Percentiles rank a stretch among this genome's conserved stretches.
Conservation (phyloP, 2,797 vertebrate genomes). For the Lepilemur septentrionalis region DNA sequence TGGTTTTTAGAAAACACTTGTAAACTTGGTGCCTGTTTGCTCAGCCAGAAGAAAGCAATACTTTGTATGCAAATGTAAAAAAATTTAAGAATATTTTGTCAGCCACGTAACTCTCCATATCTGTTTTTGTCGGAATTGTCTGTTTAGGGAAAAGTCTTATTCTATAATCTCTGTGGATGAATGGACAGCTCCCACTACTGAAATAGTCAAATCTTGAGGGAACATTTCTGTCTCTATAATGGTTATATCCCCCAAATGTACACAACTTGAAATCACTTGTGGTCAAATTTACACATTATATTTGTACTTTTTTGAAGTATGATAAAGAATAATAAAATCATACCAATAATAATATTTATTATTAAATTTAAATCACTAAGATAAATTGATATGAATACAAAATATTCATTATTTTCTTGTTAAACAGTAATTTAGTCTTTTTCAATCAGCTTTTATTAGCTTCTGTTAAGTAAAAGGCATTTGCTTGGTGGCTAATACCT, state of each 20-base stretch:
- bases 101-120: background rate
- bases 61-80: background rate
- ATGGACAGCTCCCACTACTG: background rate
- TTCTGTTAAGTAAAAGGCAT: conserved; percentile 47
- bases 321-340: background rate
- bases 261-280: background rate
- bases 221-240: background rate
- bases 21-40: background rate
- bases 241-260: no score
- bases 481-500: conserved; percentile 29
- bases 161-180: background rate
- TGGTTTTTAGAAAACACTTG: background rate
- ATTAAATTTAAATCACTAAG: background rate
- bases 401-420: background rate
- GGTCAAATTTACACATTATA: background rate
- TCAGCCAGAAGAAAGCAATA: background rate
- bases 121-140: background rate
- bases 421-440: conserved; percentile 18
- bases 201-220: background rate
- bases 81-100: background rate
- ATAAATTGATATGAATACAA: background rate
- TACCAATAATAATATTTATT: background rate
- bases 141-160: background rate
- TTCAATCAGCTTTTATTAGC: background rate
- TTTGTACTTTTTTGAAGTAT: background rate